Evolutionary conservation across 2,797 vertebrate genomes (phyloP).

Genomic region (Lutjanus campechanus): DNA sequence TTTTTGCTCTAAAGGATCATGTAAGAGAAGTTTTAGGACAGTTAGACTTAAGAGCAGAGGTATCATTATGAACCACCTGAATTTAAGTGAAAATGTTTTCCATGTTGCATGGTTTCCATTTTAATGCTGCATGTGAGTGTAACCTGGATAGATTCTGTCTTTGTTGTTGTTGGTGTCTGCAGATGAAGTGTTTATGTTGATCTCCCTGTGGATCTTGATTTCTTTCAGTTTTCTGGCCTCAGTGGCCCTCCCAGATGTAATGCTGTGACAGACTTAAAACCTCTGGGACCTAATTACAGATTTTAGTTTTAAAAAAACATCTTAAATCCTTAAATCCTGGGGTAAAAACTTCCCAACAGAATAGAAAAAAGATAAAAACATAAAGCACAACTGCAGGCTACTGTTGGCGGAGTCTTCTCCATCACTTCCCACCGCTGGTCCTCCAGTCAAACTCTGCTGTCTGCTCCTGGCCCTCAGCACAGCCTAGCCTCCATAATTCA

Average conservation of each 20-base stretch:
- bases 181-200: constrained; percentile 14
- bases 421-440: constrained; percentile 19
- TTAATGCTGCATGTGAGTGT: constrained; percentile 4
- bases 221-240: constrained; percentile 7
- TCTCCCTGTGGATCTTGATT: constrained; percentile 2
- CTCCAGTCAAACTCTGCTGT: constrained; percentile 36
- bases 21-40: not conserved
- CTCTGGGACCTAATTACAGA: constrained; percentile 44
- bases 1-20: not conserved
- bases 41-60: not conserved
- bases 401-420: constrained; percentile 13
- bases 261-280: constrained; percentile 7
- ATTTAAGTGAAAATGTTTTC: not conserved
- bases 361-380: constrained; percentile 12
- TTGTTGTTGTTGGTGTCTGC: not conserved
- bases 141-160: not conserved
- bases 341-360: not conserved
- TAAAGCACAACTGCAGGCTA: constrained; percentile 22
- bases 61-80: not conserved
- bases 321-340: constrained; percentile 15
- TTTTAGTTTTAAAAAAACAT: constrained; percentile 2
- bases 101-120: not conserved
- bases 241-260: not conserved
- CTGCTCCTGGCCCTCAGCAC: constrained; percentile 42
- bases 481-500: constrained; percentile 61